These are phyloP conservation scores for Drosophila ercepeae DNA, from an alignment of 1,140 invertebrate genomes.

Conservation along the genomic window DNA sequence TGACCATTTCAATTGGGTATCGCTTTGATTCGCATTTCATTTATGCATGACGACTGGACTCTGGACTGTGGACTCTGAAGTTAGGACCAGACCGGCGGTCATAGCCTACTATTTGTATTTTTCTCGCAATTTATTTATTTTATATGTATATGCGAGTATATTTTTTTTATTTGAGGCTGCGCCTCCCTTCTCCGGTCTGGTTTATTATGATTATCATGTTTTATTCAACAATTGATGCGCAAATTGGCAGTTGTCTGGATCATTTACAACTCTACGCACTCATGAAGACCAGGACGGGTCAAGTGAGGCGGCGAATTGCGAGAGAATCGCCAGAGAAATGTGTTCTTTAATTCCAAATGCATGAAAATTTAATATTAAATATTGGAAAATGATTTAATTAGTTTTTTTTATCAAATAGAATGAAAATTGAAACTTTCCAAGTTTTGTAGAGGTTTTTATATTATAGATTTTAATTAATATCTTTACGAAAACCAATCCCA, in stretches of 20 bases:
- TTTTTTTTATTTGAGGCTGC: slow-evolving; percentile 30
- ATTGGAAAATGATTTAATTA: no score
- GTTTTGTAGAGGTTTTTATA: no score
- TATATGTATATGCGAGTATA: slow-evolving; percentile 33
- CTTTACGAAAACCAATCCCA: slow-evolving; percentile 27
- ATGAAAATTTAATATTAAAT: background rate
- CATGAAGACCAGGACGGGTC: slow-evolving; percentile 25
- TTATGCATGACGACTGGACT: slow-evolving; percentile 61
- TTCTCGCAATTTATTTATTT: slow-evolving; percentile 53
- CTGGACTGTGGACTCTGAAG: no score
- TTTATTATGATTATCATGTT: slow-evolving; percentile 82
- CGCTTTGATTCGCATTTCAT: slow-evolving; percentile 80
- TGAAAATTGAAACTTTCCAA: no score
- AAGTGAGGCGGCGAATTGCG: slow-evolving; percentile 4
- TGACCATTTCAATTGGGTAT: slow-evolving; percentile 73
- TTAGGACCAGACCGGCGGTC: slow-evolving; percentile 20
- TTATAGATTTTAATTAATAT: no score
- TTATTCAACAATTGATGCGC: slow-evolving; percentile 82
- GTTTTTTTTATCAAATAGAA: no score
- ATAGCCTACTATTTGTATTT: slow-evolving; percentile 71
- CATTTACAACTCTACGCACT: slow-evolving; percentile 80
- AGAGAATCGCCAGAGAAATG: slow-evolving; percentile 2
- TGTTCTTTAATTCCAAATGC: slow-evolving; percentile 26
- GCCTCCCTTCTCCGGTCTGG: slow-evolving; percentile 8
- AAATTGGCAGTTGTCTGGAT: slow-evolving; percentile 82